Conservation (phyloP, 2,113 vertebrate species). For the Laticauda laticaudata region DNA sequence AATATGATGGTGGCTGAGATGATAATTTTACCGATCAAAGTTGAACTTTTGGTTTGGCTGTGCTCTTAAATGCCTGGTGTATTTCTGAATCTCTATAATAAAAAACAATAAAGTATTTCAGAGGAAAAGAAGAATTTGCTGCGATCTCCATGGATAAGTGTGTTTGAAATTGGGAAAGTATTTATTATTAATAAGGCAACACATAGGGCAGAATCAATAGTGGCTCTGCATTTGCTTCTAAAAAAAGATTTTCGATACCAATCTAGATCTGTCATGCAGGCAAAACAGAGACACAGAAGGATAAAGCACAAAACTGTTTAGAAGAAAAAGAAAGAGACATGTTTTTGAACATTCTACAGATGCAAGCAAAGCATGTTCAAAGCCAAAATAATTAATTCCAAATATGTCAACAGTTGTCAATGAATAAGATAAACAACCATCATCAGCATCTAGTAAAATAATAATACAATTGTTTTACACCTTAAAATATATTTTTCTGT, state of each 20-base stretch:
- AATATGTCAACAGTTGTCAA: not conserved
- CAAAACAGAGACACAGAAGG: constrained; percentile 19
- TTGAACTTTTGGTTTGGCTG: not conserved
- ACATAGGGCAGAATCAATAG: constrained; percentile 49
- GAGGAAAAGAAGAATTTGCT: constrained; percentile 26
- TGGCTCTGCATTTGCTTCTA: constrained; percentile 36
- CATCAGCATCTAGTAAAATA: not conserved
- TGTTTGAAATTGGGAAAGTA: constrained; percentile 17
- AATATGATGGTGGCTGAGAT: not conserved
- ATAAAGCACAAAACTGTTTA: constrained; percentile 23
- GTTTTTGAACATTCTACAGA: not conserved
- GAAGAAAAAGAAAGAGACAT: not conserved
- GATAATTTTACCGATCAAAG: constrained; percentile 12
- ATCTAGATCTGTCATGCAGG: constrained; percentile 50
- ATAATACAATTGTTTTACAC: not conserved
- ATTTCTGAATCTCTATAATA: constrained; percentile 34
- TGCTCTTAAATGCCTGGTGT: constrained; percentile 36
- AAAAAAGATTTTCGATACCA: constrained; percentile 50
- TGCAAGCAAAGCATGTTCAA: constrained; percentile 18
- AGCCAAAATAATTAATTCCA: constrained; percentile 31
- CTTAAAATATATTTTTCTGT: not conserved
- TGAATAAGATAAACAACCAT: not conserved
- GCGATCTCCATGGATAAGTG: constrained; percentile 26
- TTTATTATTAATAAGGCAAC: constrained; percentile 46
- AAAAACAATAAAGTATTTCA: constrained; percentile 4